Evolutionary conservation across 2,888 invertebrate genomes (phyloP).

Genomic region (Metallyticus violacea): DNA sequence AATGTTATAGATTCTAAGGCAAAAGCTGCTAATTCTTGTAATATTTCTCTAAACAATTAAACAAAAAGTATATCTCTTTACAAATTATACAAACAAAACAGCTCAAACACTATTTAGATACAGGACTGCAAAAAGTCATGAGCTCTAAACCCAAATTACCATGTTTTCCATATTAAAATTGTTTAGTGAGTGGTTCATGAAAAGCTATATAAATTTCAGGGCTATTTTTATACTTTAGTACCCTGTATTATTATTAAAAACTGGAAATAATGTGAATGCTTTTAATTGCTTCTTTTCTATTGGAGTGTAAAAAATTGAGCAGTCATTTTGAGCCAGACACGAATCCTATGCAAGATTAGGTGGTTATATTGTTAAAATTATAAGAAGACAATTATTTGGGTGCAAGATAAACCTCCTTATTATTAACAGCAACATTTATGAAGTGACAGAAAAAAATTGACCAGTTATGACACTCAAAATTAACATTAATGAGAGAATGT

Average conservation of each 20-base stretch:
- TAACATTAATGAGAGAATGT: neutral
- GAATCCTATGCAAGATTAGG: neutral
- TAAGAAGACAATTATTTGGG: neutral
- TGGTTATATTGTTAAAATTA: neutral
- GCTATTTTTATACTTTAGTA: neutral
- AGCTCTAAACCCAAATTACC: neutral
- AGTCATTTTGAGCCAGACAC: neutral
- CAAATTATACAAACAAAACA: neutral
- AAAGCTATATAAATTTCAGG: neutral
- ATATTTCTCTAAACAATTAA: neutral
- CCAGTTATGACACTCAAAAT: neutral
- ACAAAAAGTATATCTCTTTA: neutral
- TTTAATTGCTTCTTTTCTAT: neutral
- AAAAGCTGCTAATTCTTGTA: neutral
- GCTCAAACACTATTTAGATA: neutral
- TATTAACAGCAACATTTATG: neutral
- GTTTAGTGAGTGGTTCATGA: neutral
- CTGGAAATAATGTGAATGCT: neutral
- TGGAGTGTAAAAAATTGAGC: neutral
- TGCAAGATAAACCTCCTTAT: neutral
- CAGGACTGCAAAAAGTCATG: neutral
- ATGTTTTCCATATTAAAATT: neutral
- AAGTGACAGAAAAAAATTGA: neutral
- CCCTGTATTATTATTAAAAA: neutral
- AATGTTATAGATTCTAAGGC: neutral